Base-by-base conservation (phyloP, 2,113 vertebrate genomes). In the Heloderma charlesbogerti region DNA sequence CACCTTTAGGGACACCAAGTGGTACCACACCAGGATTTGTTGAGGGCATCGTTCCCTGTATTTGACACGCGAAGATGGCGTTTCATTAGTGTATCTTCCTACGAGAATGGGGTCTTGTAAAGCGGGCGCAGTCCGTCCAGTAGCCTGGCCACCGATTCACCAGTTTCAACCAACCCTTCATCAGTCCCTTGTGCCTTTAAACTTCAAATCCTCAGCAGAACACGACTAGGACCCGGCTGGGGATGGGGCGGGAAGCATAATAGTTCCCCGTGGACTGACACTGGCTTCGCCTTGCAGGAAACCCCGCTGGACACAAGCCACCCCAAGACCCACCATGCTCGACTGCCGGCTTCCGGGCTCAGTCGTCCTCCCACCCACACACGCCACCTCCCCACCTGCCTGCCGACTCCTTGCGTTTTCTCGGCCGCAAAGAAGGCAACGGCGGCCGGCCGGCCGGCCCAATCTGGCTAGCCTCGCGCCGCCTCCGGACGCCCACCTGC, bases 281-380 rank as follows among this genome's bases (percentile, higher is more conserved):
- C 74, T 86, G 79, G 37, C 82, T 94, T 94, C 93, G 94, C 94
- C 93, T 94, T 93, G 95, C 60, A 84, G 84, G 87, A 71, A 91
- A 34, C 54, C 84, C 60, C 40, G 37, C 48, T 12, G 25, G 40
- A 37, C 34, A 92, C 51, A 51, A 63, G 20, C 79, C 54, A 40
- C 1, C 22, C 72, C 72, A n/a, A 51, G 74, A 16, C 71, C 45
- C 15, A 5, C 89, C 81, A 66, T n/a, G 31, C 51, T 57, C 48
- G 31, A 71, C 51, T 54, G 37, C 37, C 27, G 45, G 57, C 72
- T 84, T 25, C 31, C 57, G 66, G 71, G 37, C 40, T 48, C 86
- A 29, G 16, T 60, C 79, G 29, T 29, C 5, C 84, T 20, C 72
- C 51, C 13, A 45, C 72, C 6, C 29, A 34, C 40, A 22, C 37